Evolutionary conservation across 1,140 invertebrate genomes (phyloP).

Genomic region (Grapholita molesta): DNA sequence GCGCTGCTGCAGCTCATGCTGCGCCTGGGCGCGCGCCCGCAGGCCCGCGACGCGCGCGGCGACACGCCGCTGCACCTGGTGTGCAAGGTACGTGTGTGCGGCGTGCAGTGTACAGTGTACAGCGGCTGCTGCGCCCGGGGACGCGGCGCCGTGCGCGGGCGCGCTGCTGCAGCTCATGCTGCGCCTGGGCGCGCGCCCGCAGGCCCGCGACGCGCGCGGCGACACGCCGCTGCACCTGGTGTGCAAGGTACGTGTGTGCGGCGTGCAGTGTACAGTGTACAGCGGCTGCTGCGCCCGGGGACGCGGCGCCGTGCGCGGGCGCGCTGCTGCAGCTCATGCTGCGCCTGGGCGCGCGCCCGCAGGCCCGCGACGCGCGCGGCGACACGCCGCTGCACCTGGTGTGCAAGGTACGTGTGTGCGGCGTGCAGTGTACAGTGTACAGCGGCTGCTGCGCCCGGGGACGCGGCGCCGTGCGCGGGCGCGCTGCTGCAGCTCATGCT

Average conservation of each 20-base stretch:
- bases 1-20: no score
- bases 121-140: no score
- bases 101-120: no score
- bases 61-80: constrained; percentile 88
- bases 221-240: constrained; percentile 88
- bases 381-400: no score
- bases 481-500: no score
- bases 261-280: background rate
- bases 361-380: no score
- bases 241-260: constrained; percentile 62
- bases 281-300: constrained; percentile 6
- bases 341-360: no score
- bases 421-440: no score
- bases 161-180: background rate
- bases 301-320: background rate
- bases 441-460: no score
- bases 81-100: constrained; percentile 61
- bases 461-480: no score
- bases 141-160: background rate
- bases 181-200: background rate
- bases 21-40: background rate
- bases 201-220: constrained; percentile 80
- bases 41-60: constrained; percentile 80
- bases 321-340: background rate
- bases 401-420: no score